Base-by-base conservation (phyloP, 1,140 invertebrate species). In the Dendrolimus punctatus region DNA sequence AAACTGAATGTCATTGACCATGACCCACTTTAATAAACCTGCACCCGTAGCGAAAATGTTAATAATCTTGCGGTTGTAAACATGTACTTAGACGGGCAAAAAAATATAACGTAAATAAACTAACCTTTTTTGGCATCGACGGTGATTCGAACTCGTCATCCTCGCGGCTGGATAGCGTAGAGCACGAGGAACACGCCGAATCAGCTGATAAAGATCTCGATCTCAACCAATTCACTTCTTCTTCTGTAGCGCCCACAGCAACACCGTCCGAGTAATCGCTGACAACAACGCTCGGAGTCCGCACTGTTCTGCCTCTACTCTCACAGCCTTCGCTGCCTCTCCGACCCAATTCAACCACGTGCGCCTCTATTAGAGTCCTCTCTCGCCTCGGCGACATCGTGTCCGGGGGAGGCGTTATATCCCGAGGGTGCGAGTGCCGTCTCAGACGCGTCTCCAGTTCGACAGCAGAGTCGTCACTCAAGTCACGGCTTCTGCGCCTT, bases 251-350 rank as follows among this genome's bases (percentile, higher is more conserved):
- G 6, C 91, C 91, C 40, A 90, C 87, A 5, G 89, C 88, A 10
- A 91, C 86, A 59, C 93, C 93, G 69, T 95, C 93, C 0, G 93
- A 94, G 68, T 95, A 94, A 75, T 95, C 94, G 63, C 93, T 95
- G 2, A 95, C 92, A 4, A 95, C 93, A 9, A 95, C 94, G 10
- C 93, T 94, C 0, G 94, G 94, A 0, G 94, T 95, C 39, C 94
- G 77, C 70, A 93, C 92, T 64, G 90, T 93, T 1, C 93, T 87
- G 4, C 87, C 86, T 8, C 78, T 68, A 3, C 70, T 77, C 58
- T 84, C 83, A 54, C 76, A 75, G 8, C 81, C 84, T 54, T 85
- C 82, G 66, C 82, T 87, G 39, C 80, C 76, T 49, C 80, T 61
- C 54, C 83, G 64, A 2, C 79, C 81, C 48, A 82, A 55, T 45